Base-by-base conservation (phyloP, 2,113 vertebrate species). In the Montifringilla adamsi region DNA sequence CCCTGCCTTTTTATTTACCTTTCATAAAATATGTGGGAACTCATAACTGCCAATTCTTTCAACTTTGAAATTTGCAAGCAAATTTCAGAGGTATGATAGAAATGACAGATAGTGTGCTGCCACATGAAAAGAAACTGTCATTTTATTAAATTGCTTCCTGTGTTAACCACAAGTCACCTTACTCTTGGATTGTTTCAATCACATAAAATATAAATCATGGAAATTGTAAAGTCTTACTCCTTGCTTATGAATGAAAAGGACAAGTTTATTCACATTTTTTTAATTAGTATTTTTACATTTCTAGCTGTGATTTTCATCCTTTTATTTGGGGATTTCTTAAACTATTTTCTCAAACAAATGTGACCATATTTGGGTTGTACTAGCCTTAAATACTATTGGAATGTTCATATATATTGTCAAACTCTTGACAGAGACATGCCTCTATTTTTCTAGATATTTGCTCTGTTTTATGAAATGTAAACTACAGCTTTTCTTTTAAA, bases 281-380 rank as follows among this genome's bases (percentile, higher is more conserved):
- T 64, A 31, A 28, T 35, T 52, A 43, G 5, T 18, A 58, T 15
- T 84, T 68, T 49, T 43, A 13, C 55, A 22, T 73, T 89, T 73
- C 24, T 43, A 64, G 11, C 10, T 72, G 22, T 20, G 14, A 58
- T 21, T 20, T 37, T 58, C 12, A 37, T 52, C 15, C 2, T 39
- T 72, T 76, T 84, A 21, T 35, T 64, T 55, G 20, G 31, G 64
- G 15, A 26, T 46, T 87, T 87, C 49, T 47, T 56, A 69, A 87
- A 64, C 9, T 15, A 4, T n/a, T 13, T 72, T 68, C 41, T 70
- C 30, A 60, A 78, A 47, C 2, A 43, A 35, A 55, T 22, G 4
- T 28, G 46, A 20, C 55, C 7, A 5, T 2, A 23, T 66, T 66
- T 84, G 5, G 1, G 41, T 33, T 0, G 0, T 10, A 28, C 27